A percentile compares a stretch with the other conserved stretches of the same genome.
Conservation (phyloP, 1,140 invertebrate species). For the Caenorhabditis remanei region DNA sequence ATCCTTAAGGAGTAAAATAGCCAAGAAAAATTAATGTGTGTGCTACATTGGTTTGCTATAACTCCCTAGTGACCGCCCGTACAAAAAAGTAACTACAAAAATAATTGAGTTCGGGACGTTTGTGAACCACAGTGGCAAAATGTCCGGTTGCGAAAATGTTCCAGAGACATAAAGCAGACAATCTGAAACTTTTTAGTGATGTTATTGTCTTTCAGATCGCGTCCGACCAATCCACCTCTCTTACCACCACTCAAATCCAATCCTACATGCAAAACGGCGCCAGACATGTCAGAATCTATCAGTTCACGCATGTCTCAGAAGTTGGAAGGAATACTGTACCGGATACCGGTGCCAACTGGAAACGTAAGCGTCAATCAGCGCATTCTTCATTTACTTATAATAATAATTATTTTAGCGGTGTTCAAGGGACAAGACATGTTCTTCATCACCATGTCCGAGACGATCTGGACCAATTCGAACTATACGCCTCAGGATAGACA, state of each 20-base stretch:
- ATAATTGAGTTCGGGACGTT: no score
- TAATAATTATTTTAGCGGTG: slow-evolving; percentile 53
- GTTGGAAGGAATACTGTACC: slow-evolving; percentile 59
- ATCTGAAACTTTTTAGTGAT: not conserved
- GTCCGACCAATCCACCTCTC: slow-evolving; percentile 37
- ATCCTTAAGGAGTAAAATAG: no score
- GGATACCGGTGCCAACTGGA: slow-evolving; percentile 50
- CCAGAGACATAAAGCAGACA: not conserved
- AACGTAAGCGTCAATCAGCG: slow-evolving; percentile 26
- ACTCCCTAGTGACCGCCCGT: no score
- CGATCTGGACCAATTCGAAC: slow-evolving; percentile 57
- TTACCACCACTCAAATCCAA: slow-evolving; percentile 58
- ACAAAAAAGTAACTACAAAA: no score
- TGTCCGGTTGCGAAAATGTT: not conserved
- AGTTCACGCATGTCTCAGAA: slow-evolving; percentile 61
- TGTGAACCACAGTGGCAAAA: no score
- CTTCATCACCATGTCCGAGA: slow-evolving; percentile 62
- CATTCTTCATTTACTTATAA: no score
- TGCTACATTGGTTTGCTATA: no score
- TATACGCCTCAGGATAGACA: slow-evolving; percentile 45
- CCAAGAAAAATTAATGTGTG: no score
- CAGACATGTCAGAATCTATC: slow-evolving; percentile 47
- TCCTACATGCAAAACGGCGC: slow-evolving; percentile 59
- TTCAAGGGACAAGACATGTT: slow-evolving; percentile 59
- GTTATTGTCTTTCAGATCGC: no score